Base-by-base conservation (phyloP, 2,888 invertebrate genomes). In the Caenorhabditis uteleia region DNA sequence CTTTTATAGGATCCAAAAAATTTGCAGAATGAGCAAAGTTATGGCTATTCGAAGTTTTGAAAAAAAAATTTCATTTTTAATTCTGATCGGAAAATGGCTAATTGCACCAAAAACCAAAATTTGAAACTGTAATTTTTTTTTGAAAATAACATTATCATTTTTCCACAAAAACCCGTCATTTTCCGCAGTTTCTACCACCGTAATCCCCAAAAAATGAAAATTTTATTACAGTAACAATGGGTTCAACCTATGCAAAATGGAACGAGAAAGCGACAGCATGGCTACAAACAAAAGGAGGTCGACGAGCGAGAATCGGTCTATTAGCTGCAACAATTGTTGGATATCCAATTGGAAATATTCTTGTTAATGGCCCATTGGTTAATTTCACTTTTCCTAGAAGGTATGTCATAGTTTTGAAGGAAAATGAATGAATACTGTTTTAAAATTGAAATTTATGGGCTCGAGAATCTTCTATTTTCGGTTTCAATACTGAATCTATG, bases 291-390 rank as follows among this genome's bases (percentile, higher is more conserved):
- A 68, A 50, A 42, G 65, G 72, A 65, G 79, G 79, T 2, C 51
- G 74, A 36, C 45, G 70, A 16, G 55, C 71, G 14, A 57, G 74
- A 27, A 70, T 80, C 27, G 75, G 75, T 5, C 47, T 78, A n/a
- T 55, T 80, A n/a, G 74, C 67, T 1, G 78, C 70, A 20, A 78
- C 77, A 10, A 60, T 80, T n/a, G 67, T 74, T 40, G 55, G 51
- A 2, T 79, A 77, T 55, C 80, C 80, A 10, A 43, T 77, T 21
- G 69, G 66, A n/a, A 62, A 68, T 4, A 53, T 80, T 29, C 47
- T 77, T 6, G 31, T 68, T 12, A 75, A 79, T 47, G 80, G 80
- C 2, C 79, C 80, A 0, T 58, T 80, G 16, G 66, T 78, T n/a
- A 76, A 70, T 40, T 51, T 68, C 20, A 67, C 74, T 0, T 78